phyloP scores from a whole-genome alignment of 2,797 vertebrate genomes.

The Acomys russatus region DNA sequence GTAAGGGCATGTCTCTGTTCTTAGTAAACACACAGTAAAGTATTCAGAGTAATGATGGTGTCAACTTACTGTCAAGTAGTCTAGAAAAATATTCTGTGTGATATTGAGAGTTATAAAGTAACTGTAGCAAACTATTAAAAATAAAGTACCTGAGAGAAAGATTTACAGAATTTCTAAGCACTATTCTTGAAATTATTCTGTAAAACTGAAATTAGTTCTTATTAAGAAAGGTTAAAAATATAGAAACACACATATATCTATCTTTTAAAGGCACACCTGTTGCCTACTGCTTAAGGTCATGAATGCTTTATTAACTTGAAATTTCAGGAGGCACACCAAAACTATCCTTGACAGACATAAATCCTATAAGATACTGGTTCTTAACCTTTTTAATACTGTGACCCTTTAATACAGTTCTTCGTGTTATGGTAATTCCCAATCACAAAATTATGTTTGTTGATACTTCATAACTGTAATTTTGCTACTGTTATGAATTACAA shows the following conservation, averaged over 20 bases:
- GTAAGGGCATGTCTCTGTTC: not conserved
- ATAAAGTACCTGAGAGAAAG: not conserved
- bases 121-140: conserved; percentile 23
- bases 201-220: conserved; percentile 47
- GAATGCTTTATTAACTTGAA: not conserved
- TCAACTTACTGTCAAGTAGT: conserved; percentile 14
- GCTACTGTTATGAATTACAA: not conserved
- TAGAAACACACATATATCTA: not conserved
- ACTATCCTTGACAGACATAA: not conserved
- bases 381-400: not conserved
- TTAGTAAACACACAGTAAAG: conserved; percentile 15
- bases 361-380: not conserved
- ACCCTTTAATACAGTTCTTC: not conserved
- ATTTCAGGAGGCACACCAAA: not conserved
- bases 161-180: not conserved
- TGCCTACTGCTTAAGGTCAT: not conserved
- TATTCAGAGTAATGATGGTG: not conserved
- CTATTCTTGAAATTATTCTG: not conserved
- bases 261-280: not conserved
- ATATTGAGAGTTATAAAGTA: not conserved
- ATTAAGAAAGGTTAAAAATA: conserved; percentile 1
- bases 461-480: not conserved
- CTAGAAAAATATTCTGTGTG: not conserved
- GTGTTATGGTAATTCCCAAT: not conserved
- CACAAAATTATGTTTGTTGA: not conserved